phyloP scores from a whole-genome alignment of 1,140 invertebrate species.

The Hycleus cichorii region DNA sequence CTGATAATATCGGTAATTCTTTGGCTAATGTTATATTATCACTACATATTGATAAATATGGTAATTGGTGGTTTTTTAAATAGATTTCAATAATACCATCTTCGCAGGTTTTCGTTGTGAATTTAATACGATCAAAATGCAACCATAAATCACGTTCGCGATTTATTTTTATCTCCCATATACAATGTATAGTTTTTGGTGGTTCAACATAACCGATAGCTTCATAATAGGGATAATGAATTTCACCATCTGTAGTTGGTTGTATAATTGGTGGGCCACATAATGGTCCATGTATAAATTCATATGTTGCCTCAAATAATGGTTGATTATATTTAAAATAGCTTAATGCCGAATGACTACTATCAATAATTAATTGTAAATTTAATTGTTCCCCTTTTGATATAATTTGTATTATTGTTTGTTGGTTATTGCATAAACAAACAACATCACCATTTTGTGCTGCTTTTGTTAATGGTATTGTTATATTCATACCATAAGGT shows the following conservation, averaged over 20 bases:
- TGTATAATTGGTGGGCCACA: conserved; percentile 74
- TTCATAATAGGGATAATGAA: conserved; percentile 77
- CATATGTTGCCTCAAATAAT: conserved; percentile 75
- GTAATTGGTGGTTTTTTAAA: conserved; percentile 58
- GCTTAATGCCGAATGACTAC: conserved; percentile 68
- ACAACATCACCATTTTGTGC: conserved; percentile 48
- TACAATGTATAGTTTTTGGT: conserved; percentile 71
- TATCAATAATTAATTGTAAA: conserved; percentile 71
- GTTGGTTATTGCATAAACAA: conserved; percentile 58
- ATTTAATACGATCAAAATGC: conserved; percentile 79
- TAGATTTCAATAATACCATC: conserved; percentile 79
- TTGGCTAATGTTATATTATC: conserved; percentile 71
- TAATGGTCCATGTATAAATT: conserved; percentile 79
- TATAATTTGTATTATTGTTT: conserved; percentile 53
- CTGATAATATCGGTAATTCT: conserved; percentile 68
- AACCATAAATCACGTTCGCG: conserved; percentile 75
- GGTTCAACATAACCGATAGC: conserved; percentile 68
- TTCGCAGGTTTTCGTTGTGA: conserved; percentile 69
- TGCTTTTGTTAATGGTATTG: conserved; percentile 49
- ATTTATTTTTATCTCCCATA: conserved; percentile 79
- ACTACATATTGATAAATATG: conserved; percentile 71
- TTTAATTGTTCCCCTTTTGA: conserved; percentile 70
- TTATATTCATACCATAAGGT: conserved; percentile 39
- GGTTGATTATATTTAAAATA: conserved; percentile 80
- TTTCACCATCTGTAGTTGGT: conserved; percentile 71